Evolutionary conservation across 1,140 invertebrate genomes (phyloP), one percentile per base, ranked within the genome.

Genomic region (Lanistes nyassanus): DNA sequence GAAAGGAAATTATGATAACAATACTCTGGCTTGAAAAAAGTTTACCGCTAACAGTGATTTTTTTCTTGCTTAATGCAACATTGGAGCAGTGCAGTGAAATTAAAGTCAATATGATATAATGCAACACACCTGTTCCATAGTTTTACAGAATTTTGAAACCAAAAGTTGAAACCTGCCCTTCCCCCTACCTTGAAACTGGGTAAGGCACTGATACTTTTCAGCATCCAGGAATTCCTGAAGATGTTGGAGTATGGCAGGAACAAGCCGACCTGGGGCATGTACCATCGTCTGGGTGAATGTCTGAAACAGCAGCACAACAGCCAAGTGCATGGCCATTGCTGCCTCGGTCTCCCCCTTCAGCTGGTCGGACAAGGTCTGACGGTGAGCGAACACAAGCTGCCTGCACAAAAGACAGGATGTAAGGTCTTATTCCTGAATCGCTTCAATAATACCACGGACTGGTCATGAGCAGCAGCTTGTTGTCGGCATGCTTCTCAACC

Each of bases 241-340:
- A 87, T 93, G 94, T 2, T 89, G 82, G 31, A 98, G 89, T 77
- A 98, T 92, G 31, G 92, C 90, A 0, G 95, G 93, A 5, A 98
- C 95, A 89, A 96, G 96, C 87, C 95, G 93, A 0, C 97, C 97
- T 36, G 96, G 97, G 19, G 95, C 95, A 86, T 98, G 95, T 23
- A 99, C 81, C 89, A 97, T 95, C 80, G 68, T 66, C 82, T 95
- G 93, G 21, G 94, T 95, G 0, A 93, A 90, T 16, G 92, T 91
- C 31, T 95, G 95, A 83, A 97, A 97, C 31, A 98, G 91, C 37
- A 97, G 90, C 60, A 97, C 91, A 9, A 92, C 92, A 1, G 93
- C 92, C 56, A 98, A 88, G 88, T 98, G 96, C 23, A 99, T 87
- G n/a, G 93, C 91, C 51, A 97, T 88, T 0, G 96, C 95, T 39